Percentiles rank a stretch among this genome's conserved stretches.
Evolutionary conservation across 2,888 invertebrate species (phyloP).

Genomic region (Piscicola geometra): DNA sequence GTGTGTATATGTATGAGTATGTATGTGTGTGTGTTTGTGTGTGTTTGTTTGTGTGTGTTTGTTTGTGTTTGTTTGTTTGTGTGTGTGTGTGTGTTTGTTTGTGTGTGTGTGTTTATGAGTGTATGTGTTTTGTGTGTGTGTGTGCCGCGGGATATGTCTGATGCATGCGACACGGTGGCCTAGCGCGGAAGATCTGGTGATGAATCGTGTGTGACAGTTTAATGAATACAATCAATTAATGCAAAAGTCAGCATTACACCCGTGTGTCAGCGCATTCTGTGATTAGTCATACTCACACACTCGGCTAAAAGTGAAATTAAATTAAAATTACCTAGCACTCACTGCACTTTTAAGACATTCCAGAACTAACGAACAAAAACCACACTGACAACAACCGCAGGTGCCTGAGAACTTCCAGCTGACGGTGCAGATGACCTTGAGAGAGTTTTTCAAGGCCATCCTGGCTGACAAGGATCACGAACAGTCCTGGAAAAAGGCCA

Average conservation of each 20-base stretch:
- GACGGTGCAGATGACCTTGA: constrained; percentile 92
- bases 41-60: constrained; percentile 32
- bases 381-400: constrained; percentile 60
- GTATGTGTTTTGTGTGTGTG: constrained; percentile 32
- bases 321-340: too few relatives aligned
- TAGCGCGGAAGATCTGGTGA: neutral
- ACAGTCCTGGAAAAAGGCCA: constrained; percentile 98
- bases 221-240: neutral
- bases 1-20: constrained; percentile 28
- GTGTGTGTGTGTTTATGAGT: constrained; percentile 23
- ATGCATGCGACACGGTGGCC: neutral
- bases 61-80: neutral
- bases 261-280: too few relatives aligned
- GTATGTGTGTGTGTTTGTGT: constrained; percentile 29
- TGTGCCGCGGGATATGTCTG: too few relatives aligned
- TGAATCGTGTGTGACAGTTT: neutral
- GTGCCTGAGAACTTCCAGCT: constrained; percentile 93
- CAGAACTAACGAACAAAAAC: too few relatives aligned
- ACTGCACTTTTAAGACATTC: too few relatives aligned
- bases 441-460: constrained; percentile 98
- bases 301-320: too few relatives aligned
- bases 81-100: neutral
- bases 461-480: constrained; percentile 89
- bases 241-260: too few relatives aligned
- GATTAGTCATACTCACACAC: too few relatives aligned